phyloP scores from a whole-genome alignment of 2,888 invertebrate genomes.

The Euplagia quadripunctaria region DNA sequence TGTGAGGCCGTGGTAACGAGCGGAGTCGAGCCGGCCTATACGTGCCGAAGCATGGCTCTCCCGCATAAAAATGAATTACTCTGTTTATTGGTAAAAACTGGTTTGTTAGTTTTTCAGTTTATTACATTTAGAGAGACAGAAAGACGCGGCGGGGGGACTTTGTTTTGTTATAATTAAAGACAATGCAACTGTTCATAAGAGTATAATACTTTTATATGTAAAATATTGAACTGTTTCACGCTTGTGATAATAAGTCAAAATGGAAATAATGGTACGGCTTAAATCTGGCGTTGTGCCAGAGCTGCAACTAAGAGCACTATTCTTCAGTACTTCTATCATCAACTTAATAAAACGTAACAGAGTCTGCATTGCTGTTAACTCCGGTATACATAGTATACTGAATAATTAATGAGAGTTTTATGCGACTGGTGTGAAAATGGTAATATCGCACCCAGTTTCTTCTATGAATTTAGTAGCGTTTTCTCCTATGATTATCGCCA shows the following conservation, averaged over 20 bases:
- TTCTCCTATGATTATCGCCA: too few relatives aligned
- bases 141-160: too few relatives aligned
- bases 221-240: constrained; percentile 56
- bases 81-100: neutral
- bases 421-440: neutral
- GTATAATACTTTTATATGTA: constrained; percentile 34
- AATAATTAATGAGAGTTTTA: constrained; percentile 3
- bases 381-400: constrained; percentile 5
- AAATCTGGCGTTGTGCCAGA: constrained; percentile 67
- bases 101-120: too few relatives aligned
- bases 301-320: constrained; percentile 66
- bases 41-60: too few relatives aligned
- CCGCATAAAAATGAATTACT: too few relatives aligned
- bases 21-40: too few relatives aligned
- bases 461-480: neutral
- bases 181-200: constrained; percentile 9
- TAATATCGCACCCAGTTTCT: neutral
- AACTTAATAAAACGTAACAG: constrained; percentile 51
- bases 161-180: neutral
- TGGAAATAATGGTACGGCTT: constrained; percentile 66
- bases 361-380: constrained; percentile 21
- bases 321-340: constrained; percentile 63
- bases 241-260: constrained; percentile 60
- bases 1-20: too few relatives aligned
- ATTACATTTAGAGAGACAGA: too few relatives aligned